A percentile compares a stretch with the other conserved stretches of the same genome.
phyloP scores from a whole-genome alignment of 2,797 vertebrate species.

The Potorous gilbertii region DNA sequence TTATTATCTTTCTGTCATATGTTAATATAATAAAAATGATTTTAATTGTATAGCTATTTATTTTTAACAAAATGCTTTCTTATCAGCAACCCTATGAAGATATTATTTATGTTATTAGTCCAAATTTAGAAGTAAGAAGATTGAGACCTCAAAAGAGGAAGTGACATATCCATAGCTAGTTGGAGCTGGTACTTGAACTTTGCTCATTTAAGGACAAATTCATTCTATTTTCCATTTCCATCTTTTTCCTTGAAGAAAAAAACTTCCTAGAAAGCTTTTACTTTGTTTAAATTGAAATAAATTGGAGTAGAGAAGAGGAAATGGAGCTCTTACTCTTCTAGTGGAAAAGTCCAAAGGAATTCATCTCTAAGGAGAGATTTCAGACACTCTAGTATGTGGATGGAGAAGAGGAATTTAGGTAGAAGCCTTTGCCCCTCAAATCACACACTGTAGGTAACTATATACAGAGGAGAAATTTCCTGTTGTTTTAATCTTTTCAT shows the following conservation, averaged over 20 bases:
- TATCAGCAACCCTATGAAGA: too few relatives aligned
- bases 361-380: background rate
- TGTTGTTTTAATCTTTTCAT: background rate
- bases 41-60: background rate
- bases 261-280: constrained; percentile 8
- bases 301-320: background rate
- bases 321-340: background rate
- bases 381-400: background rate
- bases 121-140: background rate
- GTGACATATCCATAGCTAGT: background rate
- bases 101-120: background rate
- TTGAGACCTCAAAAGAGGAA: background rate
- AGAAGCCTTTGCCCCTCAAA: background rate
- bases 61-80: background rate
- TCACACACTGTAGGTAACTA: background rate
- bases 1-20: background rate
- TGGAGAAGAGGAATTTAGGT: background rate
- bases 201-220: constrained; percentile 2
- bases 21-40: background rate
- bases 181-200: background rate
- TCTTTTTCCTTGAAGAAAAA: background rate
- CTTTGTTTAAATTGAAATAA: background rate
- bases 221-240: background rate
- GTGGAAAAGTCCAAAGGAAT: background rate
- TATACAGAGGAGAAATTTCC: background rate